A percentile compares a stretch with the other conserved stretches of the same genome.
phyloP scores from a whole-genome alignment of 2,797 vertebrate species.

The Momotus momota region DNA sequence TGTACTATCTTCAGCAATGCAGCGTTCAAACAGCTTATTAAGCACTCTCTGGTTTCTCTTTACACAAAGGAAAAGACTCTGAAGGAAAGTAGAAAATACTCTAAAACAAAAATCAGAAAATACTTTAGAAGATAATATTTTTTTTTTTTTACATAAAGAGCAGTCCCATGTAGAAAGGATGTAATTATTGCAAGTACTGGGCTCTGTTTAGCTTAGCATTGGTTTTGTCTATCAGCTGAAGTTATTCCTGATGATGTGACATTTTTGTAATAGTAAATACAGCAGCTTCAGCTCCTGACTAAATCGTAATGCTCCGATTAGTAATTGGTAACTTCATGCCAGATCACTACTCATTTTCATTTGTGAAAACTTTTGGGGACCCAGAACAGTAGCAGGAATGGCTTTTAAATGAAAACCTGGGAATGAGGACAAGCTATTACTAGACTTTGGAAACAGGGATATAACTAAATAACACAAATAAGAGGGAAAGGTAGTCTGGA shows the following conservation, averaged over 20 bases:
- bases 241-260: neutral
- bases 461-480: neutral
- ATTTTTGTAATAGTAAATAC: neutral
- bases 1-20: neutral
- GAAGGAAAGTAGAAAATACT: neutral
- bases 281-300: neutral
- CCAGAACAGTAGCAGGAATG: neutral
- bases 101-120: neutral
- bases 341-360: neutral
- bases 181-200: neutral
- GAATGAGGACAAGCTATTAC: neutral
- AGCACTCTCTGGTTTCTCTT: neutral
- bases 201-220: neutral
- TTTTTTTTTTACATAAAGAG: neutral
- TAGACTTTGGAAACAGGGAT: neutral
- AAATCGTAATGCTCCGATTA: neutral
- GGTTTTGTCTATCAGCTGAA: neutral
- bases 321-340: neutral
- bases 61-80: neutral
- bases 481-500: neutral
- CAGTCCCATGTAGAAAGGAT: neutral
- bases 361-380: neutral
- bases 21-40: neutral
- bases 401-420: neutral
- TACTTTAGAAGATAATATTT: neutral